These are phyloP conservation scores for Agrenia bidenticulata DNA, from an alignment of 2,888 invertebrate species.

Conservation along the genomic window DNA sequence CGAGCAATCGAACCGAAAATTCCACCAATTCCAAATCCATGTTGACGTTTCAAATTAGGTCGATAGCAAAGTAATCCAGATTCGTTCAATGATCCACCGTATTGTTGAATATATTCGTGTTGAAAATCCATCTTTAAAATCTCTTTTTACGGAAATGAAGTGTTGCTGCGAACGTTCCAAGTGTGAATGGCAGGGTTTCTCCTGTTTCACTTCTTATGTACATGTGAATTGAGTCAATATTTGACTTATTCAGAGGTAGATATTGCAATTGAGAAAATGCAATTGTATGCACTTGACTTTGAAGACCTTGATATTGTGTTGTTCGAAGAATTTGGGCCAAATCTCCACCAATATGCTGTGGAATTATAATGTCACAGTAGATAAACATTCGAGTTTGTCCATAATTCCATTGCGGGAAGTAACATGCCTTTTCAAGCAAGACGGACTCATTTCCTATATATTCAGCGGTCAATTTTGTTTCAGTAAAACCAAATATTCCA, in stretches of 20 bases:
- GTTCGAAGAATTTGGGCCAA: background rate
- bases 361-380: background rate
- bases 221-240: background rate
- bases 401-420: too few relatives aligned
- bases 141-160: background rate
- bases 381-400: background rate
- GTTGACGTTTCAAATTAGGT: background rate
- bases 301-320: background rate
- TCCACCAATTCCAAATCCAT: constrained; percentile 4
- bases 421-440: too few relatives aligned
- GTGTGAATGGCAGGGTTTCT: background rate
- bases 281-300: background rate
- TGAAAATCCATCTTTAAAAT: background rate
- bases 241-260: background rate
- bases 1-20: background rate
- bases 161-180: constrained; percentile 3
- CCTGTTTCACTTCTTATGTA: constrained; percentile 6
- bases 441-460: too few relatives aligned
- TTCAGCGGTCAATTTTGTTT: too few relatives aligned
- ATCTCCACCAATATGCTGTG: background rate
- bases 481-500: too few relatives aligned
- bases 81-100: background rate
- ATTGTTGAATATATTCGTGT: background rate
- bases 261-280: background rate
- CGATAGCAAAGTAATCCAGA: background rate